phyloP scores from a whole-genome alignment of 1,140 invertebrate genomes.

The Alviniconcha marisindica region DNA sequence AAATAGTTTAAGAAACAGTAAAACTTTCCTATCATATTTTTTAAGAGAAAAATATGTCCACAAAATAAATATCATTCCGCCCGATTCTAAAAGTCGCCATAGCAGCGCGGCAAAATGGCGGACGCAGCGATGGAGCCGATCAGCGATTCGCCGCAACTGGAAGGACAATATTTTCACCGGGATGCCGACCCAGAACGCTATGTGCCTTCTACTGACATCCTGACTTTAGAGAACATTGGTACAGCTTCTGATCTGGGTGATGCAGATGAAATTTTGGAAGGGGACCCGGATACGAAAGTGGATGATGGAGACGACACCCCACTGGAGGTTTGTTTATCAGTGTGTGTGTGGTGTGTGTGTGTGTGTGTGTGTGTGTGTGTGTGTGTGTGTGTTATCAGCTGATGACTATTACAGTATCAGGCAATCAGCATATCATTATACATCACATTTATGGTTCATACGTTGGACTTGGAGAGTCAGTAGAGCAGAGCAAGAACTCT shows the following conservation, averaged over 20 bases:
- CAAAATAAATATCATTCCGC: slow-evolving; percentile 5
- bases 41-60: too few species aligned
- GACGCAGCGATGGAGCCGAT: neutral
- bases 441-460: too few species aligned
- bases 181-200: slow-evolving; percentile 26
- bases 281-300: neutral
- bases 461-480: too few species aligned
- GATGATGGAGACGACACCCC: slow-evolving; percentile 11
- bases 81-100: slow-evolving; percentile 23
- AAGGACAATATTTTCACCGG: neutral
- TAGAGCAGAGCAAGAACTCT: too few species aligned
- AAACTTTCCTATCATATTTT: too few species aligned
- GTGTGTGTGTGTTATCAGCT: too few species aligned
- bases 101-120: slow-evolving; percentile 38
- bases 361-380: slow-evolving; percentile 20
- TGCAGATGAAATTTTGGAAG: neutral
- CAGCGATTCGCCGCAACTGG: neutral
- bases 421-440: too few species aligned
- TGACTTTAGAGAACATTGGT: slow-evolving; percentile 12
- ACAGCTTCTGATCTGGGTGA: neutral
- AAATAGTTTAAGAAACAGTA: too few species aligned
- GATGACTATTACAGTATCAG: too few species aligned
- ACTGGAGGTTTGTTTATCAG: slow-evolving; percentile 12
- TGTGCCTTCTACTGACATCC: slow-evolving; percentile 27
- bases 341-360: slow-evolving; percentile 3